These are phyloP conservation scores for Apogon talboti DNA, from an alignment of 2,797 vertebrate species.

Conservation along the genomic window DNA sequence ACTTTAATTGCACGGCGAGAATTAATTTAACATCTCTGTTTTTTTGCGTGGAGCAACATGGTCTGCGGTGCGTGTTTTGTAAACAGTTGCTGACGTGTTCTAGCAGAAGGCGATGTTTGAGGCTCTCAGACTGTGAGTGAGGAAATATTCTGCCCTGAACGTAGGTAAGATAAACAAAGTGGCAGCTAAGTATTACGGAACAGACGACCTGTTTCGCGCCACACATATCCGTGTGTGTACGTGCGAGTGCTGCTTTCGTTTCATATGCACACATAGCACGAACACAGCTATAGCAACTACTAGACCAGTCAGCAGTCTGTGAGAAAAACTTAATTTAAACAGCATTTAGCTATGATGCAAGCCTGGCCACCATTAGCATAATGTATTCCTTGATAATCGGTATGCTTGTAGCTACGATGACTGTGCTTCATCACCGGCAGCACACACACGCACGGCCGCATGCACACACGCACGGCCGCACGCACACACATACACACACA, in stretches of 20 bases:
- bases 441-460: neutral
- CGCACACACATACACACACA: neutral
- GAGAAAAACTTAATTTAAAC: slow-evolving; percentile 53
- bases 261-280: neutral
- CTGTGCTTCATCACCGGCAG: slow-evolving; percentile 33
- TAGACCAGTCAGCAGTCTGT: slow-evolving; percentile 39
- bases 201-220: neutral
- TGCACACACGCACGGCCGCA: neutral
- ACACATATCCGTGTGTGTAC: no score
- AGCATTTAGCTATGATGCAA: slow-evolving; percentile 62
- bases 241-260: neutral
- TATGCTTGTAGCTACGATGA: slow-evolving; percentile 44
- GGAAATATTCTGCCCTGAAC: no score
- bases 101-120: slow-evolving; percentile 10
- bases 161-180: no score
- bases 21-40: slow-evolving; percentile 69
- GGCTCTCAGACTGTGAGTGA: neutral
- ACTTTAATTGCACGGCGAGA: slow-evolving; percentile 59
- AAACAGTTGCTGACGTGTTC: slow-evolving; percentile 17
- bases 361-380: slow-evolving; percentile 48
- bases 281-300: neutral
- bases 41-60: slow-evolving; percentile 53
- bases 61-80: neutral
- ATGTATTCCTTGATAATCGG: slow-evolving; percentile 71
- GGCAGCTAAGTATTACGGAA: no score